Base-by-base conservation (phyloP, 2,113 vertebrate genomes). In the Phyllostomus discolor region DNA sequence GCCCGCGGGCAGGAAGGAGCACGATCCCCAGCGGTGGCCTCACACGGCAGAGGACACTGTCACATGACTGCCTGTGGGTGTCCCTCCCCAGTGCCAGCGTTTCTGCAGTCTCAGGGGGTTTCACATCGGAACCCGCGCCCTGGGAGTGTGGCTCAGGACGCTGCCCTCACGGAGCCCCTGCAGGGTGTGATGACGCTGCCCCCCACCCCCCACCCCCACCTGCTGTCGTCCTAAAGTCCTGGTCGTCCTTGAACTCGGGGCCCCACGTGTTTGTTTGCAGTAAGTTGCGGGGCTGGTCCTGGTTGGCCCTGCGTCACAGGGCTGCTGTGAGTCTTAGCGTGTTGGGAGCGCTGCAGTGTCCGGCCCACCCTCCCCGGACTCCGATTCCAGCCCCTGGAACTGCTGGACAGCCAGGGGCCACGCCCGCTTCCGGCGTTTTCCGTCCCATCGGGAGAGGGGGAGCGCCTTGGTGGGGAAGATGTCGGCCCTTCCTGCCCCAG, bases 51-150 rank as follows among this genome's bases (percentile, higher is more conserved):
- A 59, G 14, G 14, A 43, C 2, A 1, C 15, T 66, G 17, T 24
- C 10, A n/a, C 3, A 33, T 82, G 4, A 14, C 14, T 81, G 57
- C 1, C 0, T 38, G 2, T 33, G 1, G 3, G 2, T 4, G n/a
- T 33, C 48, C 66, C 8, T 15, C 12, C 57, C 12, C 24, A 26
- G 43, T 28, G 46, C 4, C 59, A 59, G 33, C 17, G 35, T 12
- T 48, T 70, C 46, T 52, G 19, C 16, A 10, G 7, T 14, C 4
- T 8, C 38, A 10, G 19, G 11, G 43, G 43, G 6, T 28, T 54
- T 82, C 50, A 64, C 24, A 28, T 57, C 7, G 48, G 78, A 7
- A 10, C 20, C 64, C n/a, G 57, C 64, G 62, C 46, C 41, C 2
- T 1, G n/a, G 28, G 26, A 2, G 2, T 20, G 5, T 16, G 3